These are phyloP conservation scores for Neopipo cinnamomea DNA, from an alignment of 2,113 vertebrate genomes.

Conservation along the genomic window DNA sequence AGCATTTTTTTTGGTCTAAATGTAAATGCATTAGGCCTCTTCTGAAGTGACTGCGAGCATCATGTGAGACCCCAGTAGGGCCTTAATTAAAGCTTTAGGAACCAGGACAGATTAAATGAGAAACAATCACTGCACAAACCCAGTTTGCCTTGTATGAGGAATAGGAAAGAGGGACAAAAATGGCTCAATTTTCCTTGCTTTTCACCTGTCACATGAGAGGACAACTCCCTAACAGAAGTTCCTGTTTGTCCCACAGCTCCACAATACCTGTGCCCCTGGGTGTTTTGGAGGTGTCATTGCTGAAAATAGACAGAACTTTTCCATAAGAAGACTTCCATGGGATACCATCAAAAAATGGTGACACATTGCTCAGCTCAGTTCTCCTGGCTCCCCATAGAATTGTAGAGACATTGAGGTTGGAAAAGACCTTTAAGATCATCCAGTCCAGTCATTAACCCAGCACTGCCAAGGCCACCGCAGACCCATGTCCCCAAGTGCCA, in stretches of 20 bases:
- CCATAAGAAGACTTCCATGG: neutral
- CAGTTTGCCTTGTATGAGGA: neutral
- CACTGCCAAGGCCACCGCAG: neutral
- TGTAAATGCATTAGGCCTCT: neutral
- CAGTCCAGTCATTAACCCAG: neutral
- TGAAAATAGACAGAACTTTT: neutral
- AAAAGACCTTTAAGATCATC: neutral
- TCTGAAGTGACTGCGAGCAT: neutral
- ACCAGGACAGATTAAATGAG: neutral
- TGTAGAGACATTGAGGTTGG: accelerated
- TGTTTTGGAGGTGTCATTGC: neutral
- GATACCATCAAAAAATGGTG: neutral
- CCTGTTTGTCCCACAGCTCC: neutral
- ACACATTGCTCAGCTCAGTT: neutral
- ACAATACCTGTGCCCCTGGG: accelerated
- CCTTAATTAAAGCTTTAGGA: neutral
- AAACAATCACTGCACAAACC: neutral
- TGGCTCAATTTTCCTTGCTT: neutral
- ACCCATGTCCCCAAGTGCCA: neutral
- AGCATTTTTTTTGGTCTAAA: neutral
- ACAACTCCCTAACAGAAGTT: neutral
- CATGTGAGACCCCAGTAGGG: neutral
- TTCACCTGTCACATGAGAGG: neutral
- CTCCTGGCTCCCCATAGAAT: neutral
- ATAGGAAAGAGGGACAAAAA: neutral